Percentiles rank a stretch among this genome's conserved stretches.
These are phyloP conservation scores for Pristionchus pacificus DNA, from an alignment of 1,140 invertebrate species.

Conservation along the genomic window DNA sequence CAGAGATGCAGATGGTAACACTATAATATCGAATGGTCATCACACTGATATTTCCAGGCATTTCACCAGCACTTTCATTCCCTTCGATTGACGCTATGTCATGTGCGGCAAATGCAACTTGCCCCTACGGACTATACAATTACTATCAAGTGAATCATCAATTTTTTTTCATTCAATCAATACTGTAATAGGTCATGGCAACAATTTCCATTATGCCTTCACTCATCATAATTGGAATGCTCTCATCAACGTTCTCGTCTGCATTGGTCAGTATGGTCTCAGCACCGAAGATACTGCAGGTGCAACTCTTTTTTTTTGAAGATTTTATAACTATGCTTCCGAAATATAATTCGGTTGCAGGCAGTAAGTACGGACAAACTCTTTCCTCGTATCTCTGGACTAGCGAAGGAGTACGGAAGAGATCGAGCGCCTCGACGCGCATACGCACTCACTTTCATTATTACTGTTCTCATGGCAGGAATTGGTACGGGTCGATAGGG, in stretches of 20 bases:
- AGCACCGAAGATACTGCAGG: not conserved
- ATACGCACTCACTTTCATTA: conserved; percentile 82
- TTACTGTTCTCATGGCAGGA: conserved; percentile 72
- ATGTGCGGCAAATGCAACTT: conserved; percentile 58
- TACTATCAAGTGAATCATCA: conserved; percentile 69
- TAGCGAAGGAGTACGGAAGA: conserved; percentile 90
- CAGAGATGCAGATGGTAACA: not conserved
- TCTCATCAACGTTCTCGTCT: not conserved
- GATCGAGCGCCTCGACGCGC: conserved; percentile 83
- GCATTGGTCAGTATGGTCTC: not conserved
- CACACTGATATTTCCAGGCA: not conserved
- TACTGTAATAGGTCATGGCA: conserved; percentile 70
- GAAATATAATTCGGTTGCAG: conserved; percentile 24
- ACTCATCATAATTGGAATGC: conserved; percentile 65
- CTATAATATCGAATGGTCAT: too few species aligned
- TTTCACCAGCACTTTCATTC: not conserved
- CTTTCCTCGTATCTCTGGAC: conserved; percentile 85
- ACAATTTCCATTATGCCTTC: conserved; percentile 82
- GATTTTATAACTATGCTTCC: not conserved
- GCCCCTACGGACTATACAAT: conserved; percentile 74
- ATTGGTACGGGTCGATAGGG: conserved; percentile 32
- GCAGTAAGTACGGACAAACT: conserved; percentile 88
- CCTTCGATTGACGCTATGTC: conserved; percentile 33
- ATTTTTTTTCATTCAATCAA: not conserved
- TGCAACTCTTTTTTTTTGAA: not conserved